Conservation (phyloP, 1,140 invertebrate genomes). For the Bursaphelenchus mucronatus region DNA sequence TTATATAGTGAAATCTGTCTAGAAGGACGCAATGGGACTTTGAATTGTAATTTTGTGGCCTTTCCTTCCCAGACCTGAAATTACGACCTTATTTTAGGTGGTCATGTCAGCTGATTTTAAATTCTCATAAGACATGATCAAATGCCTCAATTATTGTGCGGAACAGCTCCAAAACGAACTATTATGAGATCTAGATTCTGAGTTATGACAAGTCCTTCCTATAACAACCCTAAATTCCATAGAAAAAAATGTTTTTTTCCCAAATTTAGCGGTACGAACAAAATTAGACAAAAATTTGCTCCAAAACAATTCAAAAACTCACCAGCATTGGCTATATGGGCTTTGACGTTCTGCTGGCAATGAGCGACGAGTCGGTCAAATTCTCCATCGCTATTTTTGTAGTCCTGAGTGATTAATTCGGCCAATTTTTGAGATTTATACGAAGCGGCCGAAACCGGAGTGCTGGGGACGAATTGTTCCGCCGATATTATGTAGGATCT, state of each 20-base stretch:
- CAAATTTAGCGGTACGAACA: neutral
- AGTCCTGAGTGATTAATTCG: conserved; percentile 31
- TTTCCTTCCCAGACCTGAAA: conserved; percentile 64
- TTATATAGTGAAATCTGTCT: no score
- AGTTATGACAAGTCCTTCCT: conserved; percentile 71
- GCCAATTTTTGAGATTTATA: conserved; percentile 34
- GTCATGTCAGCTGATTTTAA: conserved; percentile 82
- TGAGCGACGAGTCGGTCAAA: conserved; percentile 34
- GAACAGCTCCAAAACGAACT: conserved; percentile 85
- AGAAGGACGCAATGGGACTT: no score
- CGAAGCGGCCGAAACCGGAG: conserved; percentile 32
- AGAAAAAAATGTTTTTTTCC: conserved; percentile 11
- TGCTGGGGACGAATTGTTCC: conserved; percentile 44
- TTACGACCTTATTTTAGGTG: conserved; percentile 57
- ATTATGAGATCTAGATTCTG: conserved; percentile 81
- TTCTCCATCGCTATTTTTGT: conserved; percentile 27
- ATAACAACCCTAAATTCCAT: neutral
- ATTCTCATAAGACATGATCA: conserved; percentile 81
- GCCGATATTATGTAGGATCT: conserved; percentile 46
- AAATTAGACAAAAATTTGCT: neutral
- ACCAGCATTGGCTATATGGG: conserved; percentile 38
- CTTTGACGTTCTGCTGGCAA: conserved; percentile 39
- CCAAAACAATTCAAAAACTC: conserved; percentile 9
- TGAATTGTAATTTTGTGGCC: no score
- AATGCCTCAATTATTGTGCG: conserved; percentile 83